Conservation (phyloP, 1,140 invertebrate species). For the Aphis gossypii region DNA sequence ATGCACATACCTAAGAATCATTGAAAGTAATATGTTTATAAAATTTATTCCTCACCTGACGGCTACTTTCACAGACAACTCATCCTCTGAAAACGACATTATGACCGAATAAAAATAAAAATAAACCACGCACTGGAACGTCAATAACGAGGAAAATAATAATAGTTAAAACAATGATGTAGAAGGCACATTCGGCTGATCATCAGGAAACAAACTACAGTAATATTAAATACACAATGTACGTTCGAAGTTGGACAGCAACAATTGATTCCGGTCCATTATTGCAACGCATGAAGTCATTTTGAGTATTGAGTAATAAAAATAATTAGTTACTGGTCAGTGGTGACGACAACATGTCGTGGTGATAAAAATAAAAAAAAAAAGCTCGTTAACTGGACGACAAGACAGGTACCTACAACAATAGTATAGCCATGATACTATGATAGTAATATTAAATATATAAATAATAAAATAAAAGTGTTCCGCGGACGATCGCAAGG, state of each 20-base stretch:
- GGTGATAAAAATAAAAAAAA: not conserved
- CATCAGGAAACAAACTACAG: not conserved
- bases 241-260: not conserved
- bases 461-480: not conserved
- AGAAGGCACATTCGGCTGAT: not conserved
- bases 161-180: not conserved
- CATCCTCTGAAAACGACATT: slow-evolving; percentile 58
- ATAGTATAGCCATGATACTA: not conserved
- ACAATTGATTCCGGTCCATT: not conserved
- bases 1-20: not conserved
- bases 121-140: not conserved
- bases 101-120: not conserved
- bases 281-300: not conserved
- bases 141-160: not conserved
- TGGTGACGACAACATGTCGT: not conserved
- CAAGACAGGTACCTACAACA: not conserved
- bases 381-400: not conserved
- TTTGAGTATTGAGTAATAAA: not conserved
- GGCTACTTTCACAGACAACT: slow-evolving; percentile 59
- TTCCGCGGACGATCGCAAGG: not conserved
- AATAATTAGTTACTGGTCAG: too few relatives aligned
- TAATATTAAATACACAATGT: not conserved
- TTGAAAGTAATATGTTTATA: not conserved
- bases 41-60: slow-evolving; percentile 56
- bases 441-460: not conserved